Base-by-base conservation (phyloP, 2,888 invertebrate species). In the Dasysyrphus albostriatus region DNA sequence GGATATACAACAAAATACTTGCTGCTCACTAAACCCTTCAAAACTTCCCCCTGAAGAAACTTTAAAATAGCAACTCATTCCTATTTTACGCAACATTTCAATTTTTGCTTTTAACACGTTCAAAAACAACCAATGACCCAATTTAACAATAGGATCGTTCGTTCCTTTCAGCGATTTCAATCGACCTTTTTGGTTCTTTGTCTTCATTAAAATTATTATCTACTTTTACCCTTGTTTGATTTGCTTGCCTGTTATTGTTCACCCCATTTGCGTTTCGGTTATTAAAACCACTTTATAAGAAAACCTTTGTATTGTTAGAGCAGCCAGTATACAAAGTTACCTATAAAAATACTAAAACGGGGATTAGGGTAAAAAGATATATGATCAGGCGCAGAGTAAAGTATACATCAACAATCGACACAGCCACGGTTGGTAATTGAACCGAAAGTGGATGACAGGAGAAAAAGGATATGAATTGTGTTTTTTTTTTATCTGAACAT, bases 261-360 rank as follows among this genome's bases (percentile, higher is more conserved):
- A 81, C 85, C 81, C 85, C 69, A 77, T 85, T 81, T 79, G 65
- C 65, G 84, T 65, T 74, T 44, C 39, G 24, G 72, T 37, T 73
- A 76, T 61, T 73, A 73, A 78, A 83, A 63, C 74, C 74, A 79
- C 69, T 84, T 84, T 80, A 58, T 51, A 59, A 51, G 61, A 47
- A 63, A 24, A n/a, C 69, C 58, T 79, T 63, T 63, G n/a, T n/a
- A n/a, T n/a, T n/a, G 63, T 65, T 7, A 42, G 37, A 37, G 49
- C 54, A 34, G 56, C 47, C 61, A 54, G 54, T 61, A 37, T 39
- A 81, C 6, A 81, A 10, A 34, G 42, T 37, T 54, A 12, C 37
- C 37, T 58, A 56, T 24, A 34, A 42, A 75, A 63, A 58, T 39
- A 56, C 67, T 65, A 19, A 34, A 67, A 67, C 37, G 12, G 54